Conservation (phyloP, 2,113 vertebrate genomes). For the Rattus rattus region DNA sequence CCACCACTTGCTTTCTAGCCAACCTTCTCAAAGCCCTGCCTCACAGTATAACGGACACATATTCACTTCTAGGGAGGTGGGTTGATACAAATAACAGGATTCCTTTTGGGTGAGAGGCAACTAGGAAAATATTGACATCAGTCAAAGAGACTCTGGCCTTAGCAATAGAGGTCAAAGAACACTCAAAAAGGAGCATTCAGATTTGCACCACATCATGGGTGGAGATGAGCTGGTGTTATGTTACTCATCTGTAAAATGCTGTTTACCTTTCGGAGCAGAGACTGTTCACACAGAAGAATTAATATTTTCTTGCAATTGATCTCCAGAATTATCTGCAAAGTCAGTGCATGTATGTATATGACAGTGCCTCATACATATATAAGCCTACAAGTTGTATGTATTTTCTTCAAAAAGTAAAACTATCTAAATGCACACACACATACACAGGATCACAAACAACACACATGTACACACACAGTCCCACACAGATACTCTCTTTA, state of each 20-base stretch:
- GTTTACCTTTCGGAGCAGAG: neutral
- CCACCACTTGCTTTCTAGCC: neutral
- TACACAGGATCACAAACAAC: neutral
- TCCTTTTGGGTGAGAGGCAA: neutral
- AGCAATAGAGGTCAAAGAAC: neutral
- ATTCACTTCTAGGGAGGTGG: neutral
- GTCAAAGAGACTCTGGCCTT: neutral
- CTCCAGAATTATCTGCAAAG: neutral
- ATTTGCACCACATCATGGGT: neutral
- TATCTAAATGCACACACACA: neutral
- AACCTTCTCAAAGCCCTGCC: neutral
- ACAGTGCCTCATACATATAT: neutral
- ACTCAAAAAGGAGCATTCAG: neutral
- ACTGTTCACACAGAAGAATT: neutral
- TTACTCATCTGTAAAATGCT: neutral
- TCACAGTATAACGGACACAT: neutral
- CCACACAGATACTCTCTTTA: neutral
- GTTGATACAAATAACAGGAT: neutral
- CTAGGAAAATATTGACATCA: neutral
- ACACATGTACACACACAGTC: neutral
- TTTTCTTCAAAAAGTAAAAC: slow-evolving; percentile 36
- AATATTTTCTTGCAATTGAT: neutral
- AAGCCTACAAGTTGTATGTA: neutral
- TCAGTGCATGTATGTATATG: neutral
- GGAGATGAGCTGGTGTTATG: too few species aligned